Percentiles rank a stretch among this genome's conserved stretches.
Conservation (phyloP, 2,797 vertebrate species). For the Tiaroga cobitis region DNA sequence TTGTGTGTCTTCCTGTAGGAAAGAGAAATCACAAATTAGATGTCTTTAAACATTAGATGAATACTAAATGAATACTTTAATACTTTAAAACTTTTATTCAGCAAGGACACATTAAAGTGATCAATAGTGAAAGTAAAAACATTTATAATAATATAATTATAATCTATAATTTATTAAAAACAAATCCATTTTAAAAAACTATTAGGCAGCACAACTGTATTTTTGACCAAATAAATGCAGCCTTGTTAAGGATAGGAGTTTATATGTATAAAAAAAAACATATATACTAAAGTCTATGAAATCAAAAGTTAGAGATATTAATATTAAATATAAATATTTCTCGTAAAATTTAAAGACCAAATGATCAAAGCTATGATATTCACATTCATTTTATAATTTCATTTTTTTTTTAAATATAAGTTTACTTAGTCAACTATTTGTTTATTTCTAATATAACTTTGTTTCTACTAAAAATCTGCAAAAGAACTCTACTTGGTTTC, state of each 20-base stretch:
- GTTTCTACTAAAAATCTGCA: background rate
- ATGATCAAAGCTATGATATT: background rate
- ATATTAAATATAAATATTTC: background rate
- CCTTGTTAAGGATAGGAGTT: background rate
- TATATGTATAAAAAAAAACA: background rate
- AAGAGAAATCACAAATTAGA: background rate
- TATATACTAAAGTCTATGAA: background rate
- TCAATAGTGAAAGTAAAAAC: background rate
- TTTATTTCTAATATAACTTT: background rate
- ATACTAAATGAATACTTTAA: background rate
- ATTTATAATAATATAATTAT: background rate
- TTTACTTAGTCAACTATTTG: background rate
- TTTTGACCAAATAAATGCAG: background rate
- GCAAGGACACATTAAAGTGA: background rate
- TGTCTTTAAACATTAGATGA: background rate
- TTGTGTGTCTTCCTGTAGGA: background rate
- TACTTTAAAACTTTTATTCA: background rate
- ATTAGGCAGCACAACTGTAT: background rate
- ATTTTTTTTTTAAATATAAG: too few relatives aligned
- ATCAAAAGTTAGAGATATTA: background rate
- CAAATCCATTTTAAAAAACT: background rate
- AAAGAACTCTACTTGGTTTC: background rate
- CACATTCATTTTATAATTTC: background rate
- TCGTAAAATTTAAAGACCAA: background rate
- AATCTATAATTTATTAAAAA: background rate